phyloP scores from a whole-genome alignment of 2,888 invertebrate genomes.

The Hydroisotoma schaefferi region DNA sequence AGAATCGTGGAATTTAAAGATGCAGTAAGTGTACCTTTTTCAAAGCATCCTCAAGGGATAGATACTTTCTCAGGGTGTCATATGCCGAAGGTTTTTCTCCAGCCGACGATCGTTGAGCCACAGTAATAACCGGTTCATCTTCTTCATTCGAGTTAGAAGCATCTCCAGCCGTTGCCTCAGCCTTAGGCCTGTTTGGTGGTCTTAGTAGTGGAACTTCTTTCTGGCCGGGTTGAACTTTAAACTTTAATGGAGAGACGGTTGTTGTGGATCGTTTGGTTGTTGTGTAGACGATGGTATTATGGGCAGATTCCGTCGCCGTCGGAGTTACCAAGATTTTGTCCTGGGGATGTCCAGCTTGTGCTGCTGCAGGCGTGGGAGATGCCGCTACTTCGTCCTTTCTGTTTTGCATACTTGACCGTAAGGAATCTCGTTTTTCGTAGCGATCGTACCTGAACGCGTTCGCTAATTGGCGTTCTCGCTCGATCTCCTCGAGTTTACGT shows the following conservation, averaged over 20 bases:
- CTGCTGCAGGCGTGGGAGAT: background rate
- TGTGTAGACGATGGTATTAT: conserved; percentile 1
- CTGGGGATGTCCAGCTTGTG: no score
- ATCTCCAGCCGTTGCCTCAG: background rate
- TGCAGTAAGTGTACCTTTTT: conserved; percentile 42
- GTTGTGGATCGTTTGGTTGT: background rate
- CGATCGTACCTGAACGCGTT: background rate
- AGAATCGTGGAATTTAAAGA: no score
- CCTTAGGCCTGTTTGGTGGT: conserved; percentile 31
- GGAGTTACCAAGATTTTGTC: no score
- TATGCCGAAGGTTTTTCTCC: conserved; percentile 47
- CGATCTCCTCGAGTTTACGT: conserved; percentile 14
- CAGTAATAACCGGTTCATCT: conserved; percentile 29
- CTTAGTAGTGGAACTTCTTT: conserved; percentile 46
- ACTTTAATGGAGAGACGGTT: background rate
- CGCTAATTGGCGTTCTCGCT: conserved; percentile 7
- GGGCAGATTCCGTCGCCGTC: background rate
- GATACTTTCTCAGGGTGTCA: conserved; percentile 45
- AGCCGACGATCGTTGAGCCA: conserved; percentile 36
- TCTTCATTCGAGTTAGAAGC: conserved; percentile 9
- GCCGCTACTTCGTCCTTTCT: background rate
- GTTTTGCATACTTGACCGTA: no score
- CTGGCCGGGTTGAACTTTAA: conserved; percentile 26
- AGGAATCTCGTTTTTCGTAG: background rate
- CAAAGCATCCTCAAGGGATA: conserved; percentile 46